Evolutionary conservation across 2,888 invertebrate genomes (phyloP).

Genomic region (Thysanoteuthis rhombus): DNA sequence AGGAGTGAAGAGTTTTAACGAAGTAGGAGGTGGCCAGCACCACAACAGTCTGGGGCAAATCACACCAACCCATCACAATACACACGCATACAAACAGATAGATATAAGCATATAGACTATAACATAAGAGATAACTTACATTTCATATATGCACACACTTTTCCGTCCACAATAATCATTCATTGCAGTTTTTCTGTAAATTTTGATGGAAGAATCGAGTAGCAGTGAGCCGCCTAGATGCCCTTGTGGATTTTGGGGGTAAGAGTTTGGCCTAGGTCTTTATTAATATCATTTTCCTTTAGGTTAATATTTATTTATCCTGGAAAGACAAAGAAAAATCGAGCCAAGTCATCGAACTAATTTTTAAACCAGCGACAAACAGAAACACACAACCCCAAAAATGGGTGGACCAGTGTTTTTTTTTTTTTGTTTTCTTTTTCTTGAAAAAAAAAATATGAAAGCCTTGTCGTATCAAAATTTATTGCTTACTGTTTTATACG

Average conservation of each 20-base stretch:
- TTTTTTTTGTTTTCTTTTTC: background rate
- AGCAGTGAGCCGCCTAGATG: conserved; percentile 57
- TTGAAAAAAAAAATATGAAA: background rate
- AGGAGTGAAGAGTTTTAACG: background rate
- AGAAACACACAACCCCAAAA: background rate
- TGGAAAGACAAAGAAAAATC: background rate
- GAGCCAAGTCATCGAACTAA: background rate
- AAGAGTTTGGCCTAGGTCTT: conserved; percentile 36
- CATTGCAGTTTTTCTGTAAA: conserved; percentile 35
- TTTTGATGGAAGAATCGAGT: conserved; percentile 59
- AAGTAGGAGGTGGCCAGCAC: conserved; percentile 19
- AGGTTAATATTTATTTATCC: conserved; percentile 12
- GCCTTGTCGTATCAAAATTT: background rate
- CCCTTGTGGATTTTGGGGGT: conserved; percentile 64
- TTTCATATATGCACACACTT: background rate
- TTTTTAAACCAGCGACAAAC: background rate
- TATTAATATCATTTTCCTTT: background rate
- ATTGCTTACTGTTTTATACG: background rate
- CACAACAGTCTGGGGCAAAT: conserved; percentile 16
- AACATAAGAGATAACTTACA: background rate
- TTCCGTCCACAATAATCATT: conserved; percentile 28
- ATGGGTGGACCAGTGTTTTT: background rate
- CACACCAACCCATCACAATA: background rate
- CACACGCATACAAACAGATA: conserved; percentile 18
- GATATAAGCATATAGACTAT: background rate